Conservation (phyloP, 2,113 vertebrate genomes). For the Thalassarche chlororhynchos region DNA sequence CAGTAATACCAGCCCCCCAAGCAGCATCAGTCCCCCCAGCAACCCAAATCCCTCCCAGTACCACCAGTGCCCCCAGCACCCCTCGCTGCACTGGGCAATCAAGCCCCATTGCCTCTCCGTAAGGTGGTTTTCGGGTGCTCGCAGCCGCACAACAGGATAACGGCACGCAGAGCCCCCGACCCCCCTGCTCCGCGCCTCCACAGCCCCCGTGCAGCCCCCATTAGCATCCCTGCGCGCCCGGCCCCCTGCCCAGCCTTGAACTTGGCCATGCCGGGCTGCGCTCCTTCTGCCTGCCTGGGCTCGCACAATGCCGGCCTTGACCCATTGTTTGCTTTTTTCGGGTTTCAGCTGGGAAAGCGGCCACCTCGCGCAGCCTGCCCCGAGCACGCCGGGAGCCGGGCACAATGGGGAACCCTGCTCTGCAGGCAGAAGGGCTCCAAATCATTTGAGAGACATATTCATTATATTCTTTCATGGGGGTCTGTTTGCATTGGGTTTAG, state of each 20-base stretch:
- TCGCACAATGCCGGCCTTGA: constrained; percentile 57
- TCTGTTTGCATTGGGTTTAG: constrained; percentile 64
- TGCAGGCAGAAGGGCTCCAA: constrained; percentile 53
- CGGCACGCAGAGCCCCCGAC: not conserved
- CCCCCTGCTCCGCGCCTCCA: not conserved
- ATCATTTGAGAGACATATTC: constrained; percentile 57
- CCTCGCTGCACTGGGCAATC: not conserved
- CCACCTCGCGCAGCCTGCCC: constrained; percentile 36
- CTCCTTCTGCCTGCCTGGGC: constrained; percentile 58
- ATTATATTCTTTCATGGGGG: constrained; percentile 62
- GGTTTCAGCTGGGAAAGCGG: constrained; percentile 62
- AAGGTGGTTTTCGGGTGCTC: not conserved
- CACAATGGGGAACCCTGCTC: constrained; percentile 44
- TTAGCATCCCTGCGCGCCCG: constrained; percentile 28
- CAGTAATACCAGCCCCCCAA: not conserved
- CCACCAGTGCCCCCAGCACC: not conserved
- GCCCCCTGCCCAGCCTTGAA: constrained; percentile 67
- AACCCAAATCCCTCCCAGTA: not conserved
- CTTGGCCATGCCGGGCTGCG: constrained; percentile 61
- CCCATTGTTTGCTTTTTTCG: constrained; percentile 54
- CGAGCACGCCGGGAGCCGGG: constrained; percentile 16
- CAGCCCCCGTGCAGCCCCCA: constrained; percentile 6
- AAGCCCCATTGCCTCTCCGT: not conserved
- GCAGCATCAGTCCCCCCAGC: not conserved
- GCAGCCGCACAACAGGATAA: not conserved